Evolutionary conservation across 2,113 vertebrate genomes (phyloP), one percentile per base, ranked within the genome.

Genomic region (Corythoichthys intestinalis): DNA sequence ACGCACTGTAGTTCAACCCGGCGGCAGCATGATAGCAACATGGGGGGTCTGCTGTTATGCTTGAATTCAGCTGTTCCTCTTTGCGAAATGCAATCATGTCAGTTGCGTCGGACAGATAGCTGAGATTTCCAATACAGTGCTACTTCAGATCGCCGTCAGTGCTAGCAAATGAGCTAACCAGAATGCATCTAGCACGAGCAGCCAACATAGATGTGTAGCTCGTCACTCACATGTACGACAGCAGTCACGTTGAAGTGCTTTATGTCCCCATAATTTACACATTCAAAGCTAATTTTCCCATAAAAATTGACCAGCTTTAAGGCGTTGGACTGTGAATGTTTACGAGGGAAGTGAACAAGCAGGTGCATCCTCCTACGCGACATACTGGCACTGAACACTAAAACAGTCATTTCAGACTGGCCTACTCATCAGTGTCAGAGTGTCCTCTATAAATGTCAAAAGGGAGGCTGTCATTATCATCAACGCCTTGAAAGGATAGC

Each of bases 401-500:
- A 63, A 63, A 28, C 61, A 47, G 61, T 47, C 4, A 14, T 1
- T 41, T 11, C 8, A 10, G 61, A 48, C 61, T 63, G 61, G 61
- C 61, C 61, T 34, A 13, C 61, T 63, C 61, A 47, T 63, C 61
- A 63, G 41, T 28, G 17, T 47, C 61, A 47, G 20, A 63, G 34
- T 47, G 61, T 34, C 61, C n/a, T 63, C 17, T 14, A 20, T 57
- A 58, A 37, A 63, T 47, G 20, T 12, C 12, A 34, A 34, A 63
- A 62, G 10, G 9, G 56, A 34, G 56, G 56, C 56, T 58, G 56
- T 15, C 34, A 58, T 58, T 58, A 58, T 35, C 35, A 58, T 58
- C 34, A 58, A 37, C 7, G 56, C 87, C 83, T 90, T 92, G 92
- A 91, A 90, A 91, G 86, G 34, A 58, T 12, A 14, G 34, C 1